Conservation (phyloP, 2,888 invertebrate genomes). For the Dione vanillae region DNA sequence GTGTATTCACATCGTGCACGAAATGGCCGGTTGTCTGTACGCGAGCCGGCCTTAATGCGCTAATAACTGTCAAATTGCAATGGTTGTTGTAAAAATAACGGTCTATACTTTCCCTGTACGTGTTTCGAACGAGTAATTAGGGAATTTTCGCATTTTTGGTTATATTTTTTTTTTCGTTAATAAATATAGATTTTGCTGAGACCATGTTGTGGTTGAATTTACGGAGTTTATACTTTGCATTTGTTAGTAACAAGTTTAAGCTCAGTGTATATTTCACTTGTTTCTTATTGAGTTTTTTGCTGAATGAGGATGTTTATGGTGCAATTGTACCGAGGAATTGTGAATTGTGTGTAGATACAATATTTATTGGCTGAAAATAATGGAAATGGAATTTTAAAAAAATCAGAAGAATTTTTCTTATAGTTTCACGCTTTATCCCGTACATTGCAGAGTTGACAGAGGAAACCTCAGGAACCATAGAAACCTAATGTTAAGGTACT, state of each 20-base stretch:
- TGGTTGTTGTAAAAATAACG: constrained; percentile 79
- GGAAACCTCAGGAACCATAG: no score
- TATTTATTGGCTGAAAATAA: no score
- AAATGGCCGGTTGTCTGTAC: constrained; percentile 71
- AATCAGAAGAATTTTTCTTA: no score
- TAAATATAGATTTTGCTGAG: constrained; percentile 45
- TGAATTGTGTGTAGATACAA: no score
- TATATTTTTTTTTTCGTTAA: constrained; percentile 42
- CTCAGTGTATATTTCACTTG: not conserved
- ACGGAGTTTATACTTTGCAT: constrained; percentile 41
- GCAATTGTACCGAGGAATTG: not conserved
- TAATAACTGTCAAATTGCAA: constrained; percentile 79
- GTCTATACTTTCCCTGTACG: constrained; percentile 66
- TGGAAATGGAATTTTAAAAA: no score
- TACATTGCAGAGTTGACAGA: no score
- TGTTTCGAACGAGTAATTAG: constrained; percentile 75
- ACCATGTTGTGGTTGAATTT: constrained; percentile 37
- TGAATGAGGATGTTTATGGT: not conserved
- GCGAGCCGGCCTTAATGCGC: constrained; percentile 71
- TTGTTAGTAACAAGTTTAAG: constrained; percentile 10
- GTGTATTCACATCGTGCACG: constrained; percentile 66
- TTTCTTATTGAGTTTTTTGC: constrained; percentile 7
- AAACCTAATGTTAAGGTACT: no score
- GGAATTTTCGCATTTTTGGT: constrained; percentile 48
- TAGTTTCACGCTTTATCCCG: no score